Percentiles rank a stretch among this genome's conserved stretches.
phyloP scores from a whole-genome alignment of 2,888 invertebrate genomes.

The Graphium colonna region DNA sequence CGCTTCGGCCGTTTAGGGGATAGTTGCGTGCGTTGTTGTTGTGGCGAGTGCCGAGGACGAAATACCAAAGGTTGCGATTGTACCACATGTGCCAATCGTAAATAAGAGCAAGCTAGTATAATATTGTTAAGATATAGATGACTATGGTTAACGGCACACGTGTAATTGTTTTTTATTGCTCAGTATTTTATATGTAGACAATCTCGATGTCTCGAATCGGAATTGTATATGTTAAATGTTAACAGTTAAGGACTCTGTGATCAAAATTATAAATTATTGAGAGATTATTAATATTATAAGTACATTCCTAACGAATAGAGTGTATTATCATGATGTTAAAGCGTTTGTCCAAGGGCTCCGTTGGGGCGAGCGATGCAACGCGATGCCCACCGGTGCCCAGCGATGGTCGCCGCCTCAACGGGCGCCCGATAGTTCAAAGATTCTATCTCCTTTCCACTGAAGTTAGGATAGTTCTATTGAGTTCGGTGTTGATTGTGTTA shows the following conservation, averaged over 20 bases:
- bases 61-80: constrained; percentile 69
- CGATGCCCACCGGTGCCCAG: constrained; percentile 16
- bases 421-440: constrained; percentile 47
- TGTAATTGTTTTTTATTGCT: constrained; percentile 76
- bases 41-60: constrained; percentile 33
- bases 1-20: constrained; percentile 43
- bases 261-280: constrained; percentile 80
- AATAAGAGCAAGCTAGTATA: constrained; percentile 68
- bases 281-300: constrained; percentile 77
- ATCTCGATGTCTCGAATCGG: constrained; percentile 60
- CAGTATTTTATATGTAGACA: constrained; percentile 75
- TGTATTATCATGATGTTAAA: constrained; percentile 68
- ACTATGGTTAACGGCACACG: constrained; percentile 67
- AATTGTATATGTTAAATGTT: constrained; percentile 76
- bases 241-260: constrained; percentile 79
- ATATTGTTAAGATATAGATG: constrained; percentile 68
- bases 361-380: constrained; percentile 23
- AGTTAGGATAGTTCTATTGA: constrained; percentile 55
- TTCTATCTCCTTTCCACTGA: constrained; percentile 53
- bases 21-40: constrained; percentile 29
- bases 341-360: constrained; percentile 56
- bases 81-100: constrained; percentile 72
- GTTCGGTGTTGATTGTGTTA: constrained; percentile 54
- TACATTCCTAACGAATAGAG: constrained; percentile 76
- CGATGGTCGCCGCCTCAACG: constrained; percentile 13